Conservation (phyloP, 2,888 invertebrate genomes). For the Gortyna flavago region DNA sequence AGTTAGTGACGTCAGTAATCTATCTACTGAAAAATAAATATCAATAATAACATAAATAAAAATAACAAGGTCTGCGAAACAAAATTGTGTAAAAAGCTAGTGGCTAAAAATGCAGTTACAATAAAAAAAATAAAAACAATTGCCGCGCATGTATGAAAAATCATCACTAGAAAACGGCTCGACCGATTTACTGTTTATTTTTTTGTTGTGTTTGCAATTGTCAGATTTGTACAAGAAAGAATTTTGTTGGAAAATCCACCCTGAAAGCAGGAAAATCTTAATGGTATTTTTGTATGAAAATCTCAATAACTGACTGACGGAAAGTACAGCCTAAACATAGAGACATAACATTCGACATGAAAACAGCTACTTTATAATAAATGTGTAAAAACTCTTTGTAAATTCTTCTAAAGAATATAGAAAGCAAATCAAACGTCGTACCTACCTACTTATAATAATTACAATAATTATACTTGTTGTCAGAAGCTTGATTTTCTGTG, state of each 20-base stretch:
- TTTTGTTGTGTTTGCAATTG: neutral
- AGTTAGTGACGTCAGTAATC: slow-evolving; percentile 62
- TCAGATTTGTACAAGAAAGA: too few species aligned
- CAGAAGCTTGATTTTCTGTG: neutral
- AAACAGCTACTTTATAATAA: neutral
- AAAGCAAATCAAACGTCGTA: neutral
- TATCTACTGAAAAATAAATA: slow-evolving; percentile 56
- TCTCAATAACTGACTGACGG: neutral
- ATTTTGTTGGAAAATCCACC: neutral
- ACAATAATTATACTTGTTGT: neutral
- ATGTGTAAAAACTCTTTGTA: neutral
- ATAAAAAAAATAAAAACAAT: neutral
- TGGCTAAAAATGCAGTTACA: neutral
- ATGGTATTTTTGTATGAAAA: neutral
- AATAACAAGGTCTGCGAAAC: slow-evolving; percentile 3
- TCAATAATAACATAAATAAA: slow-evolving; percentile 28
- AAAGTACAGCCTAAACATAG: neutral
- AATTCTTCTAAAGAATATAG: neutral
- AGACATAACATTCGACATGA: neutral
- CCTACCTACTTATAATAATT: neutral
- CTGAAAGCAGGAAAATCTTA: neutral
- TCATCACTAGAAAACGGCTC: neutral
- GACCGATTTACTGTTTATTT: neutral
- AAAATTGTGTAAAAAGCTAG: slow-evolving; percentile 37
- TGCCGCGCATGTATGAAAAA: neutral